Base-by-base conservation (phyloP, 2,888 invertebrate genomes). In the Saturnia pavonia region DNA sequence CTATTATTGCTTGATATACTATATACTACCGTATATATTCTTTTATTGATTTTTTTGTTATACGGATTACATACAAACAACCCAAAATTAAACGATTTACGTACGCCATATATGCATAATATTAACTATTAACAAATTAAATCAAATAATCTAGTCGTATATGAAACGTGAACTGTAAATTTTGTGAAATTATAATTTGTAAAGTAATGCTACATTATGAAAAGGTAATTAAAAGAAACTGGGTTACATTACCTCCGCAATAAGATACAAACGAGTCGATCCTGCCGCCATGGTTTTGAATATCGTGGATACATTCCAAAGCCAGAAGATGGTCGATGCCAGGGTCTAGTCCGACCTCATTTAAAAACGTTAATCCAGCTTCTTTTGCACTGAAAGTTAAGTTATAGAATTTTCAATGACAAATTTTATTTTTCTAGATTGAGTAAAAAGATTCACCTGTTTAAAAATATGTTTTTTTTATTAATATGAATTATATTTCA, bases 251-350 rank as follows among this genome's bases (percentile, higher is more conserved):
- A 94, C 94, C 97, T 75, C 99, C 99, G 83, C 99, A 99, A 92
- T 97, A 99, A 0, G 99, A 99, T 0, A 98, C 96, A 85, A 99
- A 99, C 0, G 99, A 99, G 73, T 97, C 98, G 16, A 99, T 96
- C 84, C 97, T 96, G 65, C 99, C 99, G 6, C 99, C 99, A 67
- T 96, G 96, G 73, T 95, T 96, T 83, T 97, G 97, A 16, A 98
- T 96, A 80, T 99, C 97, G 85, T 99, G 98, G 80, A 99, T 99
- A 85, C 98, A 99, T 86, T 99, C 99, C 90, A 99, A 95, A 0
- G 99, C 99, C 71, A 99, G 91, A 77, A 99, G 94, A 89, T 99
- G 99, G 88, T 99, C 99, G 77, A 99, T 99, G n/a, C 99, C 99
- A 0, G 99, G 99, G 87, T 99, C 99, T 45, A 99, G 94, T 0